phyloP scores from a whole-genome alignment of 2,888 invertebrate genomes.

The Phalera bucephala region DNA sequence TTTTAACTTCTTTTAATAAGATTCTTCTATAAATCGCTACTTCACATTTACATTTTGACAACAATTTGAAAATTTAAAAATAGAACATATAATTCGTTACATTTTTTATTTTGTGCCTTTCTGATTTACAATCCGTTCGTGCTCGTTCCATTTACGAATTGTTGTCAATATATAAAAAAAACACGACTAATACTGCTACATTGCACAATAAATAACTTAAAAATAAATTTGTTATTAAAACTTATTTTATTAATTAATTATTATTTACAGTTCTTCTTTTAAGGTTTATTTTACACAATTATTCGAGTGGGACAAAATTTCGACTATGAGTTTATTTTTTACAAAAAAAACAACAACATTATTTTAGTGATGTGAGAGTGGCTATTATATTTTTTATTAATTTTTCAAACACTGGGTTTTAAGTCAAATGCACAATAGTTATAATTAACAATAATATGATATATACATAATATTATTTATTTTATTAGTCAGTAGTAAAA shows the following conservation, averaged over 20 bases:
- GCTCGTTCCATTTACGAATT: conserved; percentile 32
- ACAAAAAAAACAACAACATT: no score
- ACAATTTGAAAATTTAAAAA: conserved; percentile 25
- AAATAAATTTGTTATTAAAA: conserved; percentile 46
- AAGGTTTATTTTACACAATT: conserved; percentile 49
- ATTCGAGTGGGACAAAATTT: conserved; percentile 58
- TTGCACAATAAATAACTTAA: conserved; percentile 83
- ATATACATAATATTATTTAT: no score
- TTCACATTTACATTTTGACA: conserved; percentile 37
- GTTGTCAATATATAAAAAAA: conserved; percentile 45
- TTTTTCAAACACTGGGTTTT: conserved; percentile 10
- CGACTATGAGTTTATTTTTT: conserved; percentile 38
- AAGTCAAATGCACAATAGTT: conserved; percentile 17
- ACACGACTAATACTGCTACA: conserved; percentile 79
- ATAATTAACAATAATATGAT: conserved; percentile 18
- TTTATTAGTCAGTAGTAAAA: no score
- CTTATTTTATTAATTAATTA: conserved; percentile 45
- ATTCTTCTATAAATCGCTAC: conserved; percentile 71
- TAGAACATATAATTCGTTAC: no score
- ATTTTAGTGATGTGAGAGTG: conserved; percentile 6
- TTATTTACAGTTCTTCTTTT: conserved; percentile 37
- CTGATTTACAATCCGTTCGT: no score
- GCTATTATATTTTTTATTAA: conserved; percentile 4
- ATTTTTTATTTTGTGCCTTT: no score
- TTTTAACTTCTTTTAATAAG: conserved; percentile 60